Evolutionary conservation across 2,888 invertebrate species (phyloP), one percentile per base, ranked within the genome.

Genomic region (Tenthredo mesomela): DNA sequence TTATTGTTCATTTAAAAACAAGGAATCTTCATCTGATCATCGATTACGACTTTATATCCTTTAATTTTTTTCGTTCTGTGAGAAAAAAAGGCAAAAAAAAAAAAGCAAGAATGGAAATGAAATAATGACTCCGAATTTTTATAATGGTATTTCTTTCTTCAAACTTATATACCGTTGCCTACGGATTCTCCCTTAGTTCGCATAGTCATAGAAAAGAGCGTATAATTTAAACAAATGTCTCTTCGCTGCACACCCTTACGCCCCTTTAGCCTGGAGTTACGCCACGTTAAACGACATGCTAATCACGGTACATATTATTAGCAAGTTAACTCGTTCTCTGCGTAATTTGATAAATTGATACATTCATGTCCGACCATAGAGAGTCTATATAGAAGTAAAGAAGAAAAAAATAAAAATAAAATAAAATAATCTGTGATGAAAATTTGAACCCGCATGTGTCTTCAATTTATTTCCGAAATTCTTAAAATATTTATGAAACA

Each of bases 161-260:
- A 0, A 29, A 43, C 4, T n/a, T 40, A n/a, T n/a, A n/a, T n/a
- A 43, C n/a, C 40, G 21, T 75, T 54, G 29, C 10, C 71, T n/a
- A 9, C 7, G 33, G 21, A 47, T 75, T 47, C 29, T 33, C 29
- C 47, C 50, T 2, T 6, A 1, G 29, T 54, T 77, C 18, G 50
- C 33, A 33, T 77, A 25, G 58, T 40, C 18, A 37, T 40, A n/a
- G 58, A 61, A 37, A 89, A 88, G 88, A 90, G 92, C 92, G 92
- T 92, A 90, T 92, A 93, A 93, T 93, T 92, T 92, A 87, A 93
- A 93, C 92, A 92, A 93, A 93, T 90, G 91, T 89, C 85, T 85
- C n/a, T 80, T 25, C n/a, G 21, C 61, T 61, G n/a, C n/a, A n/a
- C 78, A 80, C 58, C 78, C 61, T 50, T 87, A 85, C 87, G 89